Evolutionary conservation across 2,113 vertebrate genomes (phyloP).

Genomic region (Ceyx margarethae): DNA sequence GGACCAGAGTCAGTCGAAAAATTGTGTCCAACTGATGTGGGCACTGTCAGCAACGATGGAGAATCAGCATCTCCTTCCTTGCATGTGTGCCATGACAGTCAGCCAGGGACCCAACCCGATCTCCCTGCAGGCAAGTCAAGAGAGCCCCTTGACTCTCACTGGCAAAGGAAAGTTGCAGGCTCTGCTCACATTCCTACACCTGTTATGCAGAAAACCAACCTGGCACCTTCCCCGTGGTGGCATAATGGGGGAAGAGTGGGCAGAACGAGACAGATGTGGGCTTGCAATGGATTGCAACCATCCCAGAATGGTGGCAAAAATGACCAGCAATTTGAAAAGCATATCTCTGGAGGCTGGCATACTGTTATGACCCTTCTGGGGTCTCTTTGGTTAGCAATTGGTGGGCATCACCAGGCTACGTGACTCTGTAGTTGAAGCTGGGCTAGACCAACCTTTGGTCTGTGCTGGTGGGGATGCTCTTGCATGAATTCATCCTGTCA

Average conservation of each 20-base stretch:
- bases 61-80: not conserved
- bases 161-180: not conserved
- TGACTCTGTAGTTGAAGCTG: not conserved
- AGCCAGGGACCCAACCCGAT: too few species aligned
- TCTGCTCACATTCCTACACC: not conserved
- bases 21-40: fast-evolving
- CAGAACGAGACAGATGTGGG: not conserved
- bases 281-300: not conserved
- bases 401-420: fast-evolving
- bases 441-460: not conserved
- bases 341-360: not conserved
- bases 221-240: too few species aligned
- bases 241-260: not conserved
- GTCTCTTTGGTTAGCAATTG: not conserved
- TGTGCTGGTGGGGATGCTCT: not conserved
- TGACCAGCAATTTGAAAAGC: not conserved
- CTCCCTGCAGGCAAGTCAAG: not conserved
- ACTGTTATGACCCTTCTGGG: not conserved
- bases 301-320: not conserved
- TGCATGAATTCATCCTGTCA: not conserved
- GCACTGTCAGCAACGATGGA: fast-evolving
- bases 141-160: fast-evolving
- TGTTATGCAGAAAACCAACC: fast-evolving
- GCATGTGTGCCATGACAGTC: not conserved
- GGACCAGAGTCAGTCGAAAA: not conserved